phyloP scores from a whole-genome alignment of 2,113 vertebrate species.

The Colaptes auratus region DNA sequence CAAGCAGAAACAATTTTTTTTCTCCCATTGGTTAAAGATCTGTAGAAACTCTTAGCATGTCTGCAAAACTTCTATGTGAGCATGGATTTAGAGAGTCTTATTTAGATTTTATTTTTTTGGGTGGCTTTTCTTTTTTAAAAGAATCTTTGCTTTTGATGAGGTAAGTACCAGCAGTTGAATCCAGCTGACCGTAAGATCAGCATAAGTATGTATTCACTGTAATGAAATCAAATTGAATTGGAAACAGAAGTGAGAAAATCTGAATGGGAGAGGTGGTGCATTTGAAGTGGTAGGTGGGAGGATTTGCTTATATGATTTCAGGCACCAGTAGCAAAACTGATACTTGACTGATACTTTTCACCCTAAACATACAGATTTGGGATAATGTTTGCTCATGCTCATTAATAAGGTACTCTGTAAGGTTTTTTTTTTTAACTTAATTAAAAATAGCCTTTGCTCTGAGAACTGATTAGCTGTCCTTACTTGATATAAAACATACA shows the following conservation, averaged over 20 bases:
- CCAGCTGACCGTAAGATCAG: not conserved
- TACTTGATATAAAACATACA: not conserved
- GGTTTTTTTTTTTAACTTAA: not conserved
- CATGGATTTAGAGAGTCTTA: not conserved
- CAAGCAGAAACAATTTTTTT: not conserved
- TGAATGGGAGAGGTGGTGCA: not conserved
- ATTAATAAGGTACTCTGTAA: not conserved
- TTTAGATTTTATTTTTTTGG: not conserved
- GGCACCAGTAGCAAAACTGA: not conserved
- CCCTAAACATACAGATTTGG: not conserved
- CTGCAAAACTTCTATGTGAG: not conserved
- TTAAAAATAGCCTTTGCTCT: not conserved
- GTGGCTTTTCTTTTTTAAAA: too few species aligned
- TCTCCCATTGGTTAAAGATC: not conserved
- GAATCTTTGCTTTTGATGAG: not conserved
- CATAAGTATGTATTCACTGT: not conserved
- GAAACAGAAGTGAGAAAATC: conserved; percentile 33
- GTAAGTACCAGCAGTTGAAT: not conserved
- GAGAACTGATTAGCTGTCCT: not conserved
- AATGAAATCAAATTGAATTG: conserved; percentile 27
- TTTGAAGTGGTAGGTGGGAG: conserved; percentile 21
- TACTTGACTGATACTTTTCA: not conserved
- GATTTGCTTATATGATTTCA: not conserved
- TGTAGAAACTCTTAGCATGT: not conserved
- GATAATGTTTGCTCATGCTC: not conserved